Conservation (phyloP, 2,888 invertebrate species). For the Drosophila anomalipes region DNA sequence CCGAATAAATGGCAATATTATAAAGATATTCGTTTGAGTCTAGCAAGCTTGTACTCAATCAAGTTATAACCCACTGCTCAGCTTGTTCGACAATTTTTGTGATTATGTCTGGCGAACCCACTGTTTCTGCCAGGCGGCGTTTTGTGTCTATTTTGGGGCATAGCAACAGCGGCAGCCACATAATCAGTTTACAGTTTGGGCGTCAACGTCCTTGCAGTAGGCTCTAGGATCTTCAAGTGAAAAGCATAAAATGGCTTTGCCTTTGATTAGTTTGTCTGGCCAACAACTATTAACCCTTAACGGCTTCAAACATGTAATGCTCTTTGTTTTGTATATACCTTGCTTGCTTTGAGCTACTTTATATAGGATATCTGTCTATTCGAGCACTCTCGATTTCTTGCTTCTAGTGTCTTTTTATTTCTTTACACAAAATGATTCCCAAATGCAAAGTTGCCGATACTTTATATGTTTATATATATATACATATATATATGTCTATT, state of each 20-base stretch:
- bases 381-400: not conserved
- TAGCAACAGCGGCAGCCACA: conserved; percentile 31
- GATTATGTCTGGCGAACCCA: conserved; percentile 3
- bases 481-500: not conserved
- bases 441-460: conserved; percentile 26
- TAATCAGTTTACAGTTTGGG: conserved; percentile 37
- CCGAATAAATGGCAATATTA: not conserved
- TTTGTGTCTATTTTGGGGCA: conserved; percentile 57
- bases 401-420: not conserved
- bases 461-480: not conserved
- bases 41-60: not conserved
- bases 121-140: conserved; percentile 8
- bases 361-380: not conserved
- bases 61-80: not conserved
- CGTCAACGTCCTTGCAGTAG: conserved; percentile 8
- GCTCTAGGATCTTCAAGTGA: conserved; percentile 24
- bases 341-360: not conserved
- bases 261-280: conserved; percentile 41
- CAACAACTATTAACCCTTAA: conserved; percentile 34
- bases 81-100: not conserved
- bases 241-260: conserved; percentile 24
- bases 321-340: conserved; percentile 10
- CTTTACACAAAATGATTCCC: conserved; percentile 27
- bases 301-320: conserved; percentile 1
- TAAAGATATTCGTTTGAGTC: not conserved